These are phyloP conservation scores for Nipponia nippon DNA, from an alignment of 2,113 vertebrate species.

Conservation along the genomic window DNA sequence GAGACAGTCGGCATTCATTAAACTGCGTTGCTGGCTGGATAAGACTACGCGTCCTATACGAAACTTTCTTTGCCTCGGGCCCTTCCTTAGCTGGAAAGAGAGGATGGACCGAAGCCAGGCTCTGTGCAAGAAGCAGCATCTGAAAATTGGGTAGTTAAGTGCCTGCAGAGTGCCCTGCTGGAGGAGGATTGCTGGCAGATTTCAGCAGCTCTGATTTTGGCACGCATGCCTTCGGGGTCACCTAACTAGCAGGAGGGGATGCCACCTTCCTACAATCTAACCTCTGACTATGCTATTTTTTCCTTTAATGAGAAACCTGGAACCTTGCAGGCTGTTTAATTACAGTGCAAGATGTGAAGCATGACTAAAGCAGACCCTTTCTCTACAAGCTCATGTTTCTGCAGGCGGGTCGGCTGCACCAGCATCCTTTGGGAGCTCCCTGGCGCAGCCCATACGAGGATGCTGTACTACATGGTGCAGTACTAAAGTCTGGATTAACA, in stretches of 20 bases:
- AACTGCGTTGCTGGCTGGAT: not conserved
- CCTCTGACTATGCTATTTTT: not conserved
- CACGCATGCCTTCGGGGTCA: not conserved
- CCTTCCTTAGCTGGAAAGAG: not conserved
- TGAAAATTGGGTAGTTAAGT: constrained; percentile 40
- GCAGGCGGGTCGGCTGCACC: accelerated
- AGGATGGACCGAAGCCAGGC: not conserved
- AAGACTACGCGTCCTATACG: not conserved
- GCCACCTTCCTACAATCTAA: not conserved
- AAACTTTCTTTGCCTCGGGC: not conserved
- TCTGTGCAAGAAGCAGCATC: constrained; percentile 9
- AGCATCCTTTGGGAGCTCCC: not conserved
- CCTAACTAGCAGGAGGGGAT: not conserved
- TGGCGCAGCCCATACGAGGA: not conserved
- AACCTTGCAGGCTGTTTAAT: constrained; percentile 5
- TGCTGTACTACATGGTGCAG: accelerated
- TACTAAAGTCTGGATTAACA: not conserved
- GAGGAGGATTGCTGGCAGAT: not conserved
- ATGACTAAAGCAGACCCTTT: not conserved
- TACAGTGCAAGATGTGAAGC: constrained; percentile 6
- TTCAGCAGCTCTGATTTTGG: not conserved
- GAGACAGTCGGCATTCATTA: not conserved
- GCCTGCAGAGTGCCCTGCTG: constrained; percentile 37
- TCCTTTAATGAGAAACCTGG: constrained; percentile 22
- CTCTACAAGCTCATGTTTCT: not conserved